Percentiles rank a stretch among this genome's conserved stretches.
Conservation (phyloP, 37 sponge, comb jelly and placozoan genomes). For the Haliclona indistincta region DNA sequence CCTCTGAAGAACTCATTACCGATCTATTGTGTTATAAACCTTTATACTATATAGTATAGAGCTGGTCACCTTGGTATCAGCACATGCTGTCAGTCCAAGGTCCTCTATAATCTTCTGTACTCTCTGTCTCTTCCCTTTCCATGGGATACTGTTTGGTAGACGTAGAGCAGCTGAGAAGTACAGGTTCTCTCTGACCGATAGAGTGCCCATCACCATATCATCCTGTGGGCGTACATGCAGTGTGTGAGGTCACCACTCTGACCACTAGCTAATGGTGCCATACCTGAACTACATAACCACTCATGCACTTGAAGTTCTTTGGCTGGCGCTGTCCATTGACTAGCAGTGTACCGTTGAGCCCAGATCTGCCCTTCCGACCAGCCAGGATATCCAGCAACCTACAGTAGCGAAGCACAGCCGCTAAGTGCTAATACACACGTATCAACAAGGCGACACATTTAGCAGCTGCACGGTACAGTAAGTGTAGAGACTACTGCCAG, state of each 20-base stretch:
- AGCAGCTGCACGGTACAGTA: no score
- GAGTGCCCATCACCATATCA: conserved; percentile 65
- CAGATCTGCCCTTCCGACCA: conserved; percentile 45
- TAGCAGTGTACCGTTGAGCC: conserved; percentile 39
- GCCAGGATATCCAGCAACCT: conserved; percentile 78
- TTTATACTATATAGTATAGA: neutral
- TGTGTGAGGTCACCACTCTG: neutral
- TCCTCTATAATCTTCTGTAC: conserved; percentile 70
- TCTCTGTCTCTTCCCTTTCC: conserved; percentile 24
- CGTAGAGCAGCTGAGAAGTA: conserved; percentile 70
- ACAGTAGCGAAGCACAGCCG: no score
- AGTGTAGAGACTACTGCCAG: no score
- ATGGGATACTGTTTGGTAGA: conserved; percentile 20
- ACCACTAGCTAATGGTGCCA: neutral
- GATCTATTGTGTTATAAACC: conserved; percentile 28
- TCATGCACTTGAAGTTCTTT: conserved; percentile 54
- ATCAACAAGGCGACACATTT: no score
- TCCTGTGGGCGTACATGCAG: conserved; percentile 25
- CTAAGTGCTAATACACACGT: no score
- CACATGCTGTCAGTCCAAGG: conserved; percentile 61
- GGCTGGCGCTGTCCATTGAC: conserved; percentile 54
- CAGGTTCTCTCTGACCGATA: conserved; percentile 74
- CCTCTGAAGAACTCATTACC: conserved; percentile 81
- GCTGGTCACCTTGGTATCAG: conserved; percentile 46
- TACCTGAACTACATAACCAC: conserved; percentile 83